These are phyloP conservation scores for Aphyosemion australe DNA, from an alignment of 2,113 vertebrate species.

Conservation along the genomic window DNA sequence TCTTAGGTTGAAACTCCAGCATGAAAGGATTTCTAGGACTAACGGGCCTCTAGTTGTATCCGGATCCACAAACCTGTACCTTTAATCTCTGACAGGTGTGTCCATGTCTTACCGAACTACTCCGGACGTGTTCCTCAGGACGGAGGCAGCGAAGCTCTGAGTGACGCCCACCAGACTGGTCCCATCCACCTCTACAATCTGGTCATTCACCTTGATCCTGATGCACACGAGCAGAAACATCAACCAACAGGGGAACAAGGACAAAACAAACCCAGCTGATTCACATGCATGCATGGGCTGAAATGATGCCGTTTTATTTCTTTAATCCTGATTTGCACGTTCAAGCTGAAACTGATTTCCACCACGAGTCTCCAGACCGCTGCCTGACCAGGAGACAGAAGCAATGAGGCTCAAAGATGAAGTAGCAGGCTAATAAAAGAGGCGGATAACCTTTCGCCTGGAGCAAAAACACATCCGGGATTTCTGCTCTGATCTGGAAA, in stretches of 20 bases:
- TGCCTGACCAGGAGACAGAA: slow-evolving; percentile 51
- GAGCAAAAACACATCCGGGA: slow-evolving; percentile 26
- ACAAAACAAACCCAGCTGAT: no score
- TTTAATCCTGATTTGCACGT: slow-evolving; percentile 7
- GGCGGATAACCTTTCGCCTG: slow-evolving; percentile 16
- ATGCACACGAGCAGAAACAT: slow-evolving; percentile 23
- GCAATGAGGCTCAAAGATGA: slow-evolving; percentile 46
- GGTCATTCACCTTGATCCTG: slow-evolving; percentile 98
- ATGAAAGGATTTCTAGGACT: no score
- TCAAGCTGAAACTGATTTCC: neutral
- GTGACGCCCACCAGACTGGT: slow-evolving; percentile 98
- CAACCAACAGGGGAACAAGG: neutral
- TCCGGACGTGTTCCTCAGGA: slow-evolving; percentile 96
- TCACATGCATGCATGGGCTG: neutral
- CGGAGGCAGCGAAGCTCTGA: slow-evolving; percentile 97
- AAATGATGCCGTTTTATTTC: neutral
- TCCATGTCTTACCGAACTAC: slow-evolving; percentile 87
- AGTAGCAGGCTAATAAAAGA: slow-evolving; percentile 22
- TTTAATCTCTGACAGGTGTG: neutral
- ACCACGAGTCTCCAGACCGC: slow-evolving; percentile 23
- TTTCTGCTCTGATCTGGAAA: slow-evolving; percentile 31
- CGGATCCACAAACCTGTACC: no score
- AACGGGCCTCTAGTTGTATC: no score
- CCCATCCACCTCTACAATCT: slow-evolving; percentile 97
- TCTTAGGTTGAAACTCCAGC: no score